Conservation (phyloP, 2,113 vertebrate genomes). For the Sminthopsis crassicaudata region DNA sequence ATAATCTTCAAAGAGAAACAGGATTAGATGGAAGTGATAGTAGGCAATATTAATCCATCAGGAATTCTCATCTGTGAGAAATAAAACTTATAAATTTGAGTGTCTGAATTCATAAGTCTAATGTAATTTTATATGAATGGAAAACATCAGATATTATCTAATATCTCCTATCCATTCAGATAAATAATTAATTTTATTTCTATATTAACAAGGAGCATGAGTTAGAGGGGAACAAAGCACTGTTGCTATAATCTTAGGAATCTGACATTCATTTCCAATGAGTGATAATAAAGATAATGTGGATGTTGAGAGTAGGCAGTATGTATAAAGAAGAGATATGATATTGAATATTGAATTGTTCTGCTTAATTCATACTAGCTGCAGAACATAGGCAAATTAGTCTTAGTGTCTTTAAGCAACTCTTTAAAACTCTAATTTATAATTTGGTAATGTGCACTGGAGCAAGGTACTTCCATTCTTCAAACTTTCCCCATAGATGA, state of each 20-base stretch:
- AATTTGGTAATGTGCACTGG: not conserved
- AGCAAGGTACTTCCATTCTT: not conserved
- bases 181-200: conserved; percentile 24
- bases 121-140: conserved; percentile 37
- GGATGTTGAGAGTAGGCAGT: not conserved
- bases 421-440: not conserved
- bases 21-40: not conserved
- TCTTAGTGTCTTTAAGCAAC: not conserved
- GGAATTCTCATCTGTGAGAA: conserved; percentile 21
- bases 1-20: conserved; percentile 53
- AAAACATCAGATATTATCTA: not conserved
- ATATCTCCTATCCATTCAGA: conserved; percentile 10
- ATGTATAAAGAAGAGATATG: not conserved
- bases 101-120: conserved; percentile 40
- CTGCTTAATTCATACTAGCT: not conserved
- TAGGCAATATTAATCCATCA: conserved; percentile 35
- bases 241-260: not conserved
- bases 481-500: not conserved
- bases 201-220: conserved; percentile 5
- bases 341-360: too few relatives aligned
- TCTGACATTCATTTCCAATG: not conserved
- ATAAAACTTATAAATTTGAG: fast-evolving
- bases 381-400: not conserved
- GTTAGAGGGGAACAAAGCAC: not conserved
- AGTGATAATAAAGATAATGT: not conserved